Evolutionary conservation across 2,888 invertebrate species (phyloP).

Genomic region (Drosophila heteroneura): DNA sequence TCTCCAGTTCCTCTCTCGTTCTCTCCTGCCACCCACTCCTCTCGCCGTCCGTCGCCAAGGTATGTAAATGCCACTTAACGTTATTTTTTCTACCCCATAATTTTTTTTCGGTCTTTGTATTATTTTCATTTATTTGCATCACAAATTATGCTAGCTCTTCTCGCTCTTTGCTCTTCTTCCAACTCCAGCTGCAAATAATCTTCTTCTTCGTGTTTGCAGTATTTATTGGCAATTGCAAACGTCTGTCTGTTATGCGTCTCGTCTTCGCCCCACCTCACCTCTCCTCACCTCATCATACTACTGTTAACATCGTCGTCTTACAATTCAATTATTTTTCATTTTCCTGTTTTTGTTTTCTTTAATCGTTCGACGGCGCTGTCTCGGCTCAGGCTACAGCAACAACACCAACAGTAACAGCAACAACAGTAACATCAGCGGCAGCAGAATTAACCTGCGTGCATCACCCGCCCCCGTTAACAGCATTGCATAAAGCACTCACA

Average conservation of each 20-base stretch:
- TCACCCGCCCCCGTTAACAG: constrained; percentile 53
- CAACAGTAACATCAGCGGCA: constrained; percentile 30
- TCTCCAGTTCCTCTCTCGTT: constrained; percentile 11
- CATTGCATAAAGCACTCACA: constrained; percentile 73
- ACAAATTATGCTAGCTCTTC: constrained; percentile 62
- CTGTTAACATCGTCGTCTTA: constrained; percentile 67
- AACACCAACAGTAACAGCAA: constrained; percentile 42
- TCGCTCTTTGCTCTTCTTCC: constrained; percentile 22
- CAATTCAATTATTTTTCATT: constrained; percentile 81
- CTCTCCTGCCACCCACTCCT: not conserved
- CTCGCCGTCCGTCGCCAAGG: constrained; percentile 37
- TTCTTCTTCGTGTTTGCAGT: constrained; percentile 50
- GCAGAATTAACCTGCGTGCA: constrained; percentile 74
- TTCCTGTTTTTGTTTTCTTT: constrained; percentile 79
- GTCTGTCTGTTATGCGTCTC: constrained; percentile 58
- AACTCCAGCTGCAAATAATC: constrained; percentile 65
- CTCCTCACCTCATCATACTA: constrained; percentile 24
- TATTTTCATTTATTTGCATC: constrained; percentile 75
- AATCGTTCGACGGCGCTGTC: constrained; percentile 60
- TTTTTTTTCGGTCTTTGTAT: constrained; percentile 72
- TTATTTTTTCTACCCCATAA: constrained; percentile 62
- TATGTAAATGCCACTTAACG: constrained; percentile 76
- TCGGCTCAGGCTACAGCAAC: constrained; percentile 47
- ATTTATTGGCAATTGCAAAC: constrained; percentile 78
- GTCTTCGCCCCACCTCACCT: constrained; percentile 16